Base-by-base conservation (phyloP, 2,888 invertebrate genomes). In the Apocheima hispidaria region DNA sequence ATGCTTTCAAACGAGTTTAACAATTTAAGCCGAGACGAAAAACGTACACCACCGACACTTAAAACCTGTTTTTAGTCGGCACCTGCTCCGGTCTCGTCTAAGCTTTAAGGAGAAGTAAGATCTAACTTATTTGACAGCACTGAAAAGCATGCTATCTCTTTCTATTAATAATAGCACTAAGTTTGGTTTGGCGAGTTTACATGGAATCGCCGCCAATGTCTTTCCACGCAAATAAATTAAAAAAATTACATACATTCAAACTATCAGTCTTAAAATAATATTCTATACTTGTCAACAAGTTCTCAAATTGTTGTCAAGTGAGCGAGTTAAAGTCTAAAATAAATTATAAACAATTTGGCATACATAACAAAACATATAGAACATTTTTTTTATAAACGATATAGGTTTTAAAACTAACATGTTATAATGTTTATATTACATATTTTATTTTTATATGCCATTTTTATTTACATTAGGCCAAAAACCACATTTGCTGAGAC, bases 261-360 rank as follows among this genome's bases (percentile, higher is more conserved):
- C 81, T 77, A 84, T 90, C 90, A 90, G 90, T 90, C 90, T 90
- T 88, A 84, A 82, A 65, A 73, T 73, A 78, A 77, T 78, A 79
- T 54, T 52, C 21, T 48, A 52, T 49, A 52, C 26, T 49, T 49
- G 41, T 38, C 30, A 70, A 43, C 66, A 63, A 51, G 48, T 43
- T n/a, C 69, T 38, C 66, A 64, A 52, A 71, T 63, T 69, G 56
- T 62, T 67, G 63, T 69, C 60, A 70, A 67, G 74, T 78, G 78
- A 81, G 78, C 82, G 71, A 68, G 65, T 70, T 62, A 53, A 60
- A 59, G 62, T 50, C 51, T 61, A 53, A 58, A 52, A 48, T 53
- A 46, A 48, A 38, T 30, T 46, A 33, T 48, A 44, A 57, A 58
- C 16, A 35, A 49, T 55, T 36, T 38, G 9, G 43, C 44, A 23